Base-by-base conservation (phyloP, 2,113 vertebrate species). In the Neolamprologus tretocephalus region DNA sequence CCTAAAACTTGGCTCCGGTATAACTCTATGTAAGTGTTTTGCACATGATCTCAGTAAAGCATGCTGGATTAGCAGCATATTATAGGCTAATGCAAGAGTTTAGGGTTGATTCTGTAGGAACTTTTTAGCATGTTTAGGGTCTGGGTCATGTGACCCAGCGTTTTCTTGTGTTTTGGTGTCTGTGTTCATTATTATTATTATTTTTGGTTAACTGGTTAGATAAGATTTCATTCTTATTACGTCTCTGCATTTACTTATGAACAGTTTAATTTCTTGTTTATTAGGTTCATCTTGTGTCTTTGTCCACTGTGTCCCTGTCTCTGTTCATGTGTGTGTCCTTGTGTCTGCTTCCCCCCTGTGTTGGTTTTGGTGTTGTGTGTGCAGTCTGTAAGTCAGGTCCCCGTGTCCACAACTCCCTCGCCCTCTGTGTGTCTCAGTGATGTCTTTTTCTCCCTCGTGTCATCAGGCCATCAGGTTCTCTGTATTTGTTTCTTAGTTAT, bases 221-320 rank as follows among this genome's bases (percentile, higher is more conserved):
- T 61, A 31, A 31, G 57, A 61, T 17, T 61, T 61, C 14, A 61
- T 31, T 17, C 57, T 61, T 31, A 61, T 61, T 6, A 31, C 14
- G 5, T 61, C 14, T 61, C 5, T 61, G 26, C 2, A 17, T 61
- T 61, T 61, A 61, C 26, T 61, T 31, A 2, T 31, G 3, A 10
- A 10, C 14, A 31, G 57, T 33, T 33, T 17, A 61, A 17, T 61
- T 3, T 2, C 7, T 57, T 57, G 55, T 57, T 1, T 16, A 28
- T 57, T 28, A 9, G 55, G 7, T 57, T 57, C 23, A 0, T 0
- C 23, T 28, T 3, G 12, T 57, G 54, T 28, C 55, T 57, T 57
- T 57, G 54, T 57, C 54, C 54, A 14, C 12, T 28, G 54, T 57
- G 54, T 57, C 54, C 0, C n/a, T 23, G 17, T n/a, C 19, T 12